phyloP scores from a whole-genome alignment of 2,888 invertebrate species.

The Amiota mariae region DNA sequence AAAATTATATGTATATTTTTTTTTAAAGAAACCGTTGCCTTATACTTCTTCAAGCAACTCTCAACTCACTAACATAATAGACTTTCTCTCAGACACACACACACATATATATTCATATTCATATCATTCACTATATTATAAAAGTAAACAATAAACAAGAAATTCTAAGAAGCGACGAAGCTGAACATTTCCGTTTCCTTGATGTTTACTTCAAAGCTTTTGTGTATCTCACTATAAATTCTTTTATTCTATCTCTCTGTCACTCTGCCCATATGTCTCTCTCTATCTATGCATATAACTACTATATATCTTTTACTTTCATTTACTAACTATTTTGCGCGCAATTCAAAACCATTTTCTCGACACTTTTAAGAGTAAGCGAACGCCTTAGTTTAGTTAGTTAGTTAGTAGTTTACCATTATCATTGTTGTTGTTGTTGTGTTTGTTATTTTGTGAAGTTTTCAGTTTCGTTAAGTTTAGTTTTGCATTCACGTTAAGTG shows the following conservation, averaged over 20 bases:
- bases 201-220: constrained; percentile 53
- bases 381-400: too few species aligned
- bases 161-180: constrained; percentile 65
- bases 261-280: background rate
- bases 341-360: constrained; percentile 3
- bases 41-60: constrained; percentile 48
- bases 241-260: background rate
- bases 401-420: background rate
- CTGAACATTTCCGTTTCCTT: constrained; percentile 67
- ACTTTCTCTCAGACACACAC: constrained; percentile 30
- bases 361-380: background rate
- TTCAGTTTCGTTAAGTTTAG: constrained; percentile 45
- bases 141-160: constrained; percentile 37
- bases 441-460: constrained; percentile 27
- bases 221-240: background rate
- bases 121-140: too few species aligned
- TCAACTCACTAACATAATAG: constrained; percentile 34
- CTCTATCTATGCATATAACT: background rate
- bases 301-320: background rate
- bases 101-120: constrained; percentile 14
- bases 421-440: background rate
- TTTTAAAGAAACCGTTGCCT: constrained; percentile 48
- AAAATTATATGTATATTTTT: too few species aligned
- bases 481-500: constrained; percentile 69
- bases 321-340: background rate